Conservation (phyloP, 2,888 invertebrate genomes). For the Micropterix aruncella region DNA sequence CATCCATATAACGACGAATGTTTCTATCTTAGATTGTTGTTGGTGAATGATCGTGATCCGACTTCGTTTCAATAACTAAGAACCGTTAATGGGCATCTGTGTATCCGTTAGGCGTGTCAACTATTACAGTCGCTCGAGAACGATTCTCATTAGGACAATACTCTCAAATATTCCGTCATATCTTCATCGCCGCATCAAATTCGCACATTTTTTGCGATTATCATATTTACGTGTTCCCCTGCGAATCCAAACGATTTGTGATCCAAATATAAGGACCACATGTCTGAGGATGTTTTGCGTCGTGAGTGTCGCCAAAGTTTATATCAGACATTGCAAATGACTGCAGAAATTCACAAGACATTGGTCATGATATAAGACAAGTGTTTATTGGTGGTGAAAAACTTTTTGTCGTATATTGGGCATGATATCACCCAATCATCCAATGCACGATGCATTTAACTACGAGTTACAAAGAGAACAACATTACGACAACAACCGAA, state of each 20-base stretch:
- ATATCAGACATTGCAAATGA: conserved; percentile 1
- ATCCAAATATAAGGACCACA: too few relatives aligned
- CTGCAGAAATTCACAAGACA: conserved; percentile 1
- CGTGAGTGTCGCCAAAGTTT: too few relatives aligned
- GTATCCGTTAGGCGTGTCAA: background rate
- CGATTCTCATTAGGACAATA: too few relatives aligned
- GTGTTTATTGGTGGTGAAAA: background rate
- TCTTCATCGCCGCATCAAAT: background rate
- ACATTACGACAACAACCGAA: too few relatives aligned
- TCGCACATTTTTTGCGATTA: conserved; percentile 1
- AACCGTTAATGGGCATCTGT: conserved; percentile 1
- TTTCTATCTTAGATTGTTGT: background rate
- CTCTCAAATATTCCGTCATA: too few relatives aligned
- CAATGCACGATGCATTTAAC: background rate
- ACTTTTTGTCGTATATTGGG: background rate
- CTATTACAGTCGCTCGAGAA: background rate
- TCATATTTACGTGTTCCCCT: conserved; percentile 1
- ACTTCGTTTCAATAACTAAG: background rate
- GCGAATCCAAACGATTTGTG: background rate
- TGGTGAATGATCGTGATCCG: background rate
- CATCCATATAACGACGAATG: background rate
- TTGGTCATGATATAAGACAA: background rate
- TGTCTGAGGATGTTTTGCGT: too few relatives aligned
- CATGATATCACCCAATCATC: too few relatives aligned
- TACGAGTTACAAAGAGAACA: too few relatives aligned